Base-by-base conservation (phyloP, 53 echinoderm and acorn worm genomes). In the Henricia sp. region DNA sequence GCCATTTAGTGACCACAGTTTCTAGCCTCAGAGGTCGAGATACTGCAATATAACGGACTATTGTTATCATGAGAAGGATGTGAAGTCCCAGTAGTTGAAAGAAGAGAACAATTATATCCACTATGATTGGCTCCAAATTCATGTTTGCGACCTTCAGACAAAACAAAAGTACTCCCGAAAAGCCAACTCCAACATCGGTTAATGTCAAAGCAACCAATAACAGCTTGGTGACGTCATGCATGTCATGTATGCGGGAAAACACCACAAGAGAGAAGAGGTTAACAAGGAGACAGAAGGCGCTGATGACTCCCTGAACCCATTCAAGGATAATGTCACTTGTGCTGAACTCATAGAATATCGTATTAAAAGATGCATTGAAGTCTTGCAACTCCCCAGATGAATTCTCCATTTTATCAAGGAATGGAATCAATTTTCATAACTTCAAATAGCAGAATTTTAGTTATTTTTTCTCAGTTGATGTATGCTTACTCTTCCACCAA, bases 201-300 rank as follows among this genome's bases (percentile, higher is more conserved):
- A 32, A 26, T 35, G 70, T 70, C 30, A 70, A 35, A 3, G 46
- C 30, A 26, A 70, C 43, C 48, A 70, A 16, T 27, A 70, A 50
- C 27, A 44, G 24, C 30, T 70, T 70, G 9, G 72, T 72, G 36
- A 72, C 36, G 21, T 72, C 72, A 11, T 72, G 72, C 72, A 70
- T 70, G 70, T 70, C 70, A 28, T 70, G 70, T 20, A 70, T 70
- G 29, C 48, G 70, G 48, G 44, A 32, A 19, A 52, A 19, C 52
- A 72, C 52, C 14, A 35, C 2, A 32, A 52, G 29, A 13, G 52
- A 1, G 52, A 51, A 72, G 6, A 52, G 11, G 34, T 72, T 72
- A 10, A 51, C 19, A 52, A 72, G 32, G 32, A 72, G 13, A 20
- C 50, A 50, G 53, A 72, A 72, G 32, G 52, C 16, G 51, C 52